Conservation (phyloP, 2,888 invertebrate genomes). For the Coleophora deauratella region DNA sequence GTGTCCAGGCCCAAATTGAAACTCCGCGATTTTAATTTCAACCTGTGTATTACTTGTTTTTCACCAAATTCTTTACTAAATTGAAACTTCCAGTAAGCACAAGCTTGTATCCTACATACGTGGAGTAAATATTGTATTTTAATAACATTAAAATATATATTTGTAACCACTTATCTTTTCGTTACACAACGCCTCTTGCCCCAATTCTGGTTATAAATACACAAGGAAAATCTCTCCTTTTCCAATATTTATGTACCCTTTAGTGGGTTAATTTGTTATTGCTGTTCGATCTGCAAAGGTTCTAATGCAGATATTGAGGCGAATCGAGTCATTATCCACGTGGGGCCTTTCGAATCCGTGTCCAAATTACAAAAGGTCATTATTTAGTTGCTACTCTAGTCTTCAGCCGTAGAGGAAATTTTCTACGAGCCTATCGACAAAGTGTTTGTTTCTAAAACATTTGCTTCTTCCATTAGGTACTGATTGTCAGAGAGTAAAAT, state of each 20-base stretch:
- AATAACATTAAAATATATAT: no score
- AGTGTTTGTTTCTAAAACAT: conserved; percentile 29
- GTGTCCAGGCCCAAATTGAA: no score
- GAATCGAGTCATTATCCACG: conserved; percentile 27
- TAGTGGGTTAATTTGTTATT: conserved; percentile 9
- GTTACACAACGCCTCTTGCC: no score
- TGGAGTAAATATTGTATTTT: no score
- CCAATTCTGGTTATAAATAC: not conserved
- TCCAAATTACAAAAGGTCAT: conserved; percentile 38
- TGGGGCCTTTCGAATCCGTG: conserved; percentile 21
- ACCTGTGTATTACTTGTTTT: no score
- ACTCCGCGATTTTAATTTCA: no score
- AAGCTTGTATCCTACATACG: no score
- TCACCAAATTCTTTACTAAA: no score
- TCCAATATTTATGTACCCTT: conserved; percentile 1
- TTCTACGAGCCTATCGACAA: conserved; percentile 21
- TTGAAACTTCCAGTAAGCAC: no score
- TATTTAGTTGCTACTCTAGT: no score
- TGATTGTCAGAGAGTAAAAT: conserved; percentile 14
- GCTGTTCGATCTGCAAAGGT: conserved; percentile 8
- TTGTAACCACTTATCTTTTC: no score
- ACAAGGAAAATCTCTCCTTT: not conserved
- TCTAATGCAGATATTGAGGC: conserved; percentile 16
- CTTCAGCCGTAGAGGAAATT: no score
- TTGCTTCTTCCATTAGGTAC: conserved; percentile 23